Evolutionary conservation across 2,888 invertebrate genomes (phyloP), one percentile per base, ranked within the genome.

Genomic region (Blastobasis lacticolella): DNA sequence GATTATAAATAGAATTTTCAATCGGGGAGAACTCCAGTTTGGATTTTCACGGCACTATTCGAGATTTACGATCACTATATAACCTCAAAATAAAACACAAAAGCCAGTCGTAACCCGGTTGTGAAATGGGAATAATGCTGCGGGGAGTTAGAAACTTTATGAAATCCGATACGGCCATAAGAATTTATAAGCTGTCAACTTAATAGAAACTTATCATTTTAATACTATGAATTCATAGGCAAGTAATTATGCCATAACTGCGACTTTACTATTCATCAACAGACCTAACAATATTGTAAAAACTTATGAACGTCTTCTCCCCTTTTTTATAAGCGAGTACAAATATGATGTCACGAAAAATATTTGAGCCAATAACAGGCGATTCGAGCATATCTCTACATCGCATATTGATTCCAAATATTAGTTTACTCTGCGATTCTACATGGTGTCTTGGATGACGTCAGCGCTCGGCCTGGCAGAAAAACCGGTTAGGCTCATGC

Each of bases 401-500:
- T 41, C 41, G 9, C 1, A 8, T 9, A 41, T 8, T 41, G 9
- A 7, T 8, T 41, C 8, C 41, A 9, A 9, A 41, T 8, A 41
- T 7, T 41, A 23, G 23, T 23, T 23, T 23, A 23, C 23, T 23
- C 23, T 23, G 23, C 23, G 23, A 23, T 23, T 23, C 23, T 23
- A 23, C 23, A 23, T 23, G 23, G 23, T 23, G 23, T 23, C 23
- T 23, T 23, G 23, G 23, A 23, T 84, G 82, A 84, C 84, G 83
- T 84, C 84, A 84, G 57, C 54, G 54, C 59, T 57, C 62, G 63
- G 64, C 61, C 60, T 64, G 66, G 78, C 77, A 78, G 75, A 73
- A 78, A 79, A 86, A 86, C 86, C 85, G 81, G 86, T 84, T 66
- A 61, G 69, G 69, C 67, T 78, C 73, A 79, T 73, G 76, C 74